Base-by-base conservation (phyloP, 2,113 vertebrate species). In the Lepidothrix coronata region DNA sequence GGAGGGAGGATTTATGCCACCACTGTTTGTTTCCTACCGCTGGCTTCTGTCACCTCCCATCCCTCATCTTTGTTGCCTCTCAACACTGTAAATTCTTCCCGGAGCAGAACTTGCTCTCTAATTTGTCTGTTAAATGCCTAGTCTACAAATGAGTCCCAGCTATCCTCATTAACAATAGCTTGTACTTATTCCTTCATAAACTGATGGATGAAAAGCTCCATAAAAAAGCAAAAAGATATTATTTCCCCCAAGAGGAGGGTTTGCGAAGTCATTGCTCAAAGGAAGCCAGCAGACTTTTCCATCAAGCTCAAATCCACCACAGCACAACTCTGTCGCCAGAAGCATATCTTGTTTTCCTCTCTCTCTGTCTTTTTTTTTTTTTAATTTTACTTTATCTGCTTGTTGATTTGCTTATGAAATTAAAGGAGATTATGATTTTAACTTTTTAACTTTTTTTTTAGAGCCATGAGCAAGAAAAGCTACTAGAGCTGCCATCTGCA, bases 201-300 rank as follows among this genome's bases (percentile, higher is more conserved):
- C 72, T 88, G 83, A 94, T 78, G 52, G 83, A 95, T 89, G 76
- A 81, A 91, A 96, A 94, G 75, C 95, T 94, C 82, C 44, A 87
- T 90, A 88, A 93, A 93, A 96, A 37, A 11, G 4, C 4, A 81
- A 91, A 82, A 86, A 90, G 71, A 51, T 13, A 63, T 57, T 87
- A 93, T 92, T 90, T 93, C 31, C 83, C 94, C 90, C 90, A 92
- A 92, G 90, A 96, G 88, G 5, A 92, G 52, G 52, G 72, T 93
- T 95, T 96, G 76, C 85, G 92, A 71, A 84, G 85, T 83, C 95
- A 96, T 95, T 84, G 76, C 93, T 96, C 72, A 86, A 93, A 93
- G 74, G 19, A 89, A 92, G 76, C 15, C 82, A 92, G 79, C 65
- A 90, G 75, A 86, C 65, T 92, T 92, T 52, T 76, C 76, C 90